Conservation (phyloP, 1,140 invertebrate species). For the Agraylea sexmaculata region DNA sequence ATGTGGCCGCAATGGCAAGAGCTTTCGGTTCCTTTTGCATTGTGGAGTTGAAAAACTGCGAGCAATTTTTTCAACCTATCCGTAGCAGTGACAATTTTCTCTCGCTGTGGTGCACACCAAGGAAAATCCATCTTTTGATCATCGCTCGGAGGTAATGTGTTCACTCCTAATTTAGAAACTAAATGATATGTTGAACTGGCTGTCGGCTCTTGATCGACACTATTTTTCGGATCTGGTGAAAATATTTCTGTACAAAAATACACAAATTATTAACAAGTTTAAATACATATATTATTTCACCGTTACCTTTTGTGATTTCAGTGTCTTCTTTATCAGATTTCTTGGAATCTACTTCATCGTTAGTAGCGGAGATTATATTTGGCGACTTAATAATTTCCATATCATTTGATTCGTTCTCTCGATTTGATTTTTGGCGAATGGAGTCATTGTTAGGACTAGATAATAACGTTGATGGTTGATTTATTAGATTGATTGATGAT, state of each 20-base stretch:
- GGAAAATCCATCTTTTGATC: neutral
- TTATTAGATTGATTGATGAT: constrained; percentile 22
- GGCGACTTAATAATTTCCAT: no score
- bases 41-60: constrained; percentile 44
- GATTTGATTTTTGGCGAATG: constrained; percentile 24
- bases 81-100: constrained; percentile 12
- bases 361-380: neutral
- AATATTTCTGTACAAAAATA: constrained; percentile 7
- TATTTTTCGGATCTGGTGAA: constrained; percentile 15
- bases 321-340: constrained; percentile 19
- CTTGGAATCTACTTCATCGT: no score
- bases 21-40: constrained; percentile 25
- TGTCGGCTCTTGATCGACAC: constrained; percentile 9
- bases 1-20: constrained; percentile 41
- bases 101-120: constrained; percentile 9
- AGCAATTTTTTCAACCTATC: constrained; percentile 45
- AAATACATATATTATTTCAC: neutral
- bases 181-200: constrained; percentile 11
- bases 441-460: no score
- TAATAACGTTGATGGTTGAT: constrained; percentile 10
- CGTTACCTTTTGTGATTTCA: constrained; percentile 4
- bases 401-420: no score
- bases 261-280: neutral
- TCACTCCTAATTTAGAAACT: constrained; percentile 10
- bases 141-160: neutral